phyloP scores from a whole-genome alignment of 2,797 vertebrate genomes.

The Pangasius macronema region DNA sequence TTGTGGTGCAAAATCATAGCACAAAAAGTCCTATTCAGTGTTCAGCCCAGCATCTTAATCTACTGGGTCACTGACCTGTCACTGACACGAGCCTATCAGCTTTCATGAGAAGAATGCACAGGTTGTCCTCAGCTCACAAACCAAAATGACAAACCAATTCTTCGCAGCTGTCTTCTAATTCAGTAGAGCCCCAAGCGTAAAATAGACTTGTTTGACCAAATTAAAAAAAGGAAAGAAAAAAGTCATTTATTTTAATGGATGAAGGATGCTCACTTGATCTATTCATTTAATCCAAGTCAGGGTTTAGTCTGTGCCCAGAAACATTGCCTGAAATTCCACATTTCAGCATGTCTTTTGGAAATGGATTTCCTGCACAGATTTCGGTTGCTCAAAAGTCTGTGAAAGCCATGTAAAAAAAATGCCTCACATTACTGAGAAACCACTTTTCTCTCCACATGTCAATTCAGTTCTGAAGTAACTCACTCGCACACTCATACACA shows the following conservation, averaged over 20 bases:
- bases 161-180: background rate
- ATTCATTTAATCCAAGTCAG: background rate
- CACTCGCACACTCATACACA: constrained; percentile 68
- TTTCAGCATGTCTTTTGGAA: constrained; percentile 9
- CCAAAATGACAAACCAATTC: constrained; percentile 35
- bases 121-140: constrained; percentile 41
- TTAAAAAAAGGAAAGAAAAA: background rate
- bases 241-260: background rate
- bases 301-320: background rate
- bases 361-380: constrained; percentile 21
- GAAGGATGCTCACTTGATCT: background rate
- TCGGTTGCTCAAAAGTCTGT: constrained; percentile 12
- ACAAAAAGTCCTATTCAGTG: background rate
- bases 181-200: background rate
- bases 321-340: constrained; percentile 8
- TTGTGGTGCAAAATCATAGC: background rate
- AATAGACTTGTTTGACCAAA: background rate
- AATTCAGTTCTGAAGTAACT: constrained; percentile 62
- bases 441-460: constrained; percentile 66
- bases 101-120: constrained; percentile 37
- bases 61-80: constrained; percentile 42
- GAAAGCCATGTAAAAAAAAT: constrained; percentile 30
- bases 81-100: constrained; percentile 44
- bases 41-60: constrained; percentile 29
- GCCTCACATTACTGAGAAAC: constrained; percentile 71